phyloP scores from a whole-genome alignment of 2,888 invertebrate genomes.

The Psylliodes chrysocephalus region DNA sequence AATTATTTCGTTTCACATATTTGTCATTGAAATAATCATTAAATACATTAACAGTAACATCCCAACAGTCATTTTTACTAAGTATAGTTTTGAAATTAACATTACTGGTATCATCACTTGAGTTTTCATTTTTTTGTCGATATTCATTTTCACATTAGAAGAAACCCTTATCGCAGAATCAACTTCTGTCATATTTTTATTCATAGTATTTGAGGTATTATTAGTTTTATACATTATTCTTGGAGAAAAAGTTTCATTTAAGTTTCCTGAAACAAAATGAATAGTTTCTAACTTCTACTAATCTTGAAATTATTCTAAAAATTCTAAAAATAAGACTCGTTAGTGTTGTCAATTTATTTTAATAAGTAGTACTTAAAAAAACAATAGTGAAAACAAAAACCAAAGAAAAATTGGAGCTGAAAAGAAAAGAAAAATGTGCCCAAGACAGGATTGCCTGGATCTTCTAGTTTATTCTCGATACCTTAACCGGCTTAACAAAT shows the following conservation, averaged over 20 bases:
- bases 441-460: too few relatives aligned
- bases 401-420: too few relatives aligned
- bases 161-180: neutral
- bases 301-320: too few relatives aligned
- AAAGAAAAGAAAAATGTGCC: too few relatives aligned
- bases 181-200: conserved; percentile 4
- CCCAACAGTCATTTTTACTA: conserved; percentile 12
- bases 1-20: neutral
- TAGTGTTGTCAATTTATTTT: too few relatives aligned
- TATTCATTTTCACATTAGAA: conserved; percentile 3
- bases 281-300: too few relatives aligned
- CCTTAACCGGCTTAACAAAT: too few relatives aligned
- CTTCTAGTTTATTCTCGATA: too few relatives aligned
- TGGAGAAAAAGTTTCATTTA: conserved; percentile 1
- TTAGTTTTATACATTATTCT: conserved; percentile 8
- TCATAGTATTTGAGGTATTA: neutral
- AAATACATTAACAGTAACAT: conserved; percentile 16
- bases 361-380: too few relatives aligned
- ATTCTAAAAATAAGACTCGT: too few relatives aligned
- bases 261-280: conserved; percentile 2
- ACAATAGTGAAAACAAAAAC: too few relatives aligned
- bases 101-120: conserved; percentile 7
- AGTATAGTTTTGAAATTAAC: conserved; percentile 12
- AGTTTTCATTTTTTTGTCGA: neutral
- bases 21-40: conserved; percentile 3